Percentiles rank a stretch among this genome's conserved stretches.
These are phyloP conservation scores for Hippocampus abdominalis DNA, from an alignment of 2,113 vertebrate species.

Conservation along the genomic window DNA sequence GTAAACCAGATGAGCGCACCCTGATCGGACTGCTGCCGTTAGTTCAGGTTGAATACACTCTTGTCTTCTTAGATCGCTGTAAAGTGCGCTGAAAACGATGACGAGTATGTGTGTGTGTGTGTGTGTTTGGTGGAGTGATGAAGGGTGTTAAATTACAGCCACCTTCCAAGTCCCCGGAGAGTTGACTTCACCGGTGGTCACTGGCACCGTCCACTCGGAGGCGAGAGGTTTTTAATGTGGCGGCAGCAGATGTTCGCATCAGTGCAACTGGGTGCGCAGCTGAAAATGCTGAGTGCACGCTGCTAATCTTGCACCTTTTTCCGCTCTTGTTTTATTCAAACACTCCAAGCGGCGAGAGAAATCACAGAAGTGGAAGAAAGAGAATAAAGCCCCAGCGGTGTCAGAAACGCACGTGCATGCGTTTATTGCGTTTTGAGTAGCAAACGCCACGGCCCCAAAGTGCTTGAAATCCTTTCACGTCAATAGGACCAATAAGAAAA, in stretches of 20 bases:
- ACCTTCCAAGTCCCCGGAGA: constrained; percentile 30
- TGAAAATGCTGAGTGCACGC: constrained; percentile 32
- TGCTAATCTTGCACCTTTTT: constrained; percentile 23
- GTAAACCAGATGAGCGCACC: constrained; percentile 20
- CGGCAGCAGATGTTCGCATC: constrained; percentile 62
- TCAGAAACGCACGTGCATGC: not conserved
- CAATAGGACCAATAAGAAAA: not conserved
- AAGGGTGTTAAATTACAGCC: constrained; percentile 35
- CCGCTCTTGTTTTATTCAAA: constrained; percentile 8
- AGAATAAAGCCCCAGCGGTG: no score
- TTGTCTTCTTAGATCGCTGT: constrained; percentile 36
- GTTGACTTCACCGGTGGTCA: constrained; percentile 47
- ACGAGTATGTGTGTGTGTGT: constrained; percentile 24
- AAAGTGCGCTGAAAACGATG: constrained; percentile 53
- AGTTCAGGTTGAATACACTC: constrained; percentile 44
- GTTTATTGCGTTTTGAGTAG: not conserved
- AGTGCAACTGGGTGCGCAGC: constrained; percentile 31
- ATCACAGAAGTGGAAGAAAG: not conserved
- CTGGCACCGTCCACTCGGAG: constrained; percentile 35
- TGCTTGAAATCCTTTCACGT: not conserved
- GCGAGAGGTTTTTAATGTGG: constrained; percentile 47
- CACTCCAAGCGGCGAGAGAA: constrained; percentile 1
- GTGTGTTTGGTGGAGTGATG: constrained; percentile 45
- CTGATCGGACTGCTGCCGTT: constrained; percentile 17
- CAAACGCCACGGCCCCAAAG: not conserved